phyloP scores from a whole-genome alignment of 2,888 invertebrate genomes.

The Sceliomorpha sp. region DNA sequence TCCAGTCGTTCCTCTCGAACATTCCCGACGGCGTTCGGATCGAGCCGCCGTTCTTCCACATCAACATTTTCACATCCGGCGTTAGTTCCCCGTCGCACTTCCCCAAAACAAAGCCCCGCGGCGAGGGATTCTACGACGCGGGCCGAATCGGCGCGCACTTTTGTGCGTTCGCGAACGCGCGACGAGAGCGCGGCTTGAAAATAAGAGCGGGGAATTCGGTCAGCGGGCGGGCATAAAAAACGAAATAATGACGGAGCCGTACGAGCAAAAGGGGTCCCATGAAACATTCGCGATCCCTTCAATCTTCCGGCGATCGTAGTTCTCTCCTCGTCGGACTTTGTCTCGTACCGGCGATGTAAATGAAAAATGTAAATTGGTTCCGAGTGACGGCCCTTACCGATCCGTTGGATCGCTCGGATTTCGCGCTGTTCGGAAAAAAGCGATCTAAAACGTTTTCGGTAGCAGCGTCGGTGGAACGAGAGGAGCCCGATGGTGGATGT shows the following conservation, averaged over 20 bases:
- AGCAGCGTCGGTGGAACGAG: slow-evolving; percentile 37
- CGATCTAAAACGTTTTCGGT: slow-evolving; percentile 65
- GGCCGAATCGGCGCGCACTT: no score
- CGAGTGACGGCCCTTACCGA: slow-evolving; percentile 71
- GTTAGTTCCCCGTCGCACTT: no score
- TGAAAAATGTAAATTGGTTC: slow-evolving; percentile 78
- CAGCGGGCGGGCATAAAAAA: slow-evolving; percentile 70
- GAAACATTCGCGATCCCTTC: slow-evolving; percentile 56
- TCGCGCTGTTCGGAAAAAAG: slow-evolving; percentile 66
- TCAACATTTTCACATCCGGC: no score
- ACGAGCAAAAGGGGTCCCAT: slow-evolving; percentile 39
- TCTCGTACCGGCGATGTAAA: slow-evolving; percentile 57
- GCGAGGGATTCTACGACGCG: no score
- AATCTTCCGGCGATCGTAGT: slow-evolving; percentile 52
- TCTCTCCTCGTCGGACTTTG: slow-evolving; percentile 47
- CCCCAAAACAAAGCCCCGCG: no score
- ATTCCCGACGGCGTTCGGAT: no score
- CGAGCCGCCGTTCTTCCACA: no score
- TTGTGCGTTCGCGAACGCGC: no score
- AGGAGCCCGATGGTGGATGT: slow-evolving; percentile 27
- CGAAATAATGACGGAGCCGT: slow-evolving; percentile 57
- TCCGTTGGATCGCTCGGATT: slow-evolving; percentile 62
- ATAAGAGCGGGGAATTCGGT: slow-evolving; percentile 55
- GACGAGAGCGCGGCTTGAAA: no score
- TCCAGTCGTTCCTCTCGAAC: no score